phyloP scores from a whole-genome alignment of 2,113 vertebrate species.

The Mesocricetus auratus region DNA sequence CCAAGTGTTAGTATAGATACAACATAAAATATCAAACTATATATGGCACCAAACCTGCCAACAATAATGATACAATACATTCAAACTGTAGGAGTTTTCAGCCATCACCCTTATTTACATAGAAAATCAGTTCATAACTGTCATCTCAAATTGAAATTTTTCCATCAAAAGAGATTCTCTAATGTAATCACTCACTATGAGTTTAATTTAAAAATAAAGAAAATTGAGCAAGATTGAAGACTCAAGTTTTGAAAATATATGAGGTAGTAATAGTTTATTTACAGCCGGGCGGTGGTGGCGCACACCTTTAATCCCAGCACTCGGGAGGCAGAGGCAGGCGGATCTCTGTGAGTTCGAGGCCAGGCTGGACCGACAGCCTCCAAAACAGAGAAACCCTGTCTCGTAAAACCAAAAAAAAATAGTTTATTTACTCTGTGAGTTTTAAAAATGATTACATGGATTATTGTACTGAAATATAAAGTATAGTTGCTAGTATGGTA shows the following conservation, averaged over 20 bases:
- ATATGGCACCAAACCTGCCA: neutral
- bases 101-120: neutral
- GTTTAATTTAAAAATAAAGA: neutral
- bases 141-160: neutral
- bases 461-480: neutral
- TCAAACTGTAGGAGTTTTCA: neutral
- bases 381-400: too few species aligned
- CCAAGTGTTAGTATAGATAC: neutral
- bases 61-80: neutral
- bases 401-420: too few species aligned
- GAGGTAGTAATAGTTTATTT: neutral
- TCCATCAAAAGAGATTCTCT: neutral
- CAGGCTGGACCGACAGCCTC: too few species aligned
- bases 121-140: neutral
- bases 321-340: too few species aligned
- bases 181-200: neutral
- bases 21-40: neutral
- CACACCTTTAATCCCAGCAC: too few species aligned
- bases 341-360: too few species aligned
- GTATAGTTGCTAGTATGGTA: neutral
- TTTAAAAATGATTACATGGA: neutral
- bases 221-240: neutral
- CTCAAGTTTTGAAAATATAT: neutral
- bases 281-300: too few species aligned
- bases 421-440: neutral